Base-by-base conservation (phyloP, 2,113 vertebrate genomes). In the Syrmaticus mikado region DNA sequence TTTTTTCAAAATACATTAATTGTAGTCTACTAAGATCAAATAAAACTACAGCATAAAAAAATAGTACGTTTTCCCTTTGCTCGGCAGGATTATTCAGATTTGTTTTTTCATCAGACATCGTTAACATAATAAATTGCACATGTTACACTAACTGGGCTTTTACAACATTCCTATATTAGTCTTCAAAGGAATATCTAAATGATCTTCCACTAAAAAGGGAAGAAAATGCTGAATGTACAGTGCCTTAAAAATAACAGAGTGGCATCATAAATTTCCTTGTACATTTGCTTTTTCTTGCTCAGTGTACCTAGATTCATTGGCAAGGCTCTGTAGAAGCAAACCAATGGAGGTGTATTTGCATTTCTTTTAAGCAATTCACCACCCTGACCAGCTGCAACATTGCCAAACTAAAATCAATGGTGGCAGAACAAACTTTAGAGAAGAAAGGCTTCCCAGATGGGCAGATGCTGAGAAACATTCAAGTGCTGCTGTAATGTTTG, bases 51-150 rank as follows among this genome's bases (percentile, higher is more conserved):
- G 82, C 52, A 88, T 75, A 78, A 91, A 94, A 55, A 22, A 91
- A 92, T 36, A 71, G 19, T 10, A 18, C 65, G 57, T 92, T 90
- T 96, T 82, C 90, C 84, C 85, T 90, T 61, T 87, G 85, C 65
- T 92, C 43, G 2, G 91, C 68, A 65, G 75, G 82, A 94, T 96
- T 95, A 94, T 75, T 94, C 93, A 90, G 88, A 95, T 96, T 96
- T 92, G 85, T 91, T 92, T 76, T 92, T 97, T 91, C 85, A 94
- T 94, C 89, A 91, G 93, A 85, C 85, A 86, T 88, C 94, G 82
- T 94, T 94, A 96, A 89, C 66, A 80, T 94, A 95, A 97, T 91
- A 95, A 94, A 97, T 92, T 78, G 76, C 94, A 94, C 55, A 91
- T 94, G 94, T 92, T 90, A 84, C 40, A 68, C 38, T 45, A 86